Evolutionary conservation across 2,888 invertebrate genomes (phyloP).

Genomic region (Axea sp.): DNA sequence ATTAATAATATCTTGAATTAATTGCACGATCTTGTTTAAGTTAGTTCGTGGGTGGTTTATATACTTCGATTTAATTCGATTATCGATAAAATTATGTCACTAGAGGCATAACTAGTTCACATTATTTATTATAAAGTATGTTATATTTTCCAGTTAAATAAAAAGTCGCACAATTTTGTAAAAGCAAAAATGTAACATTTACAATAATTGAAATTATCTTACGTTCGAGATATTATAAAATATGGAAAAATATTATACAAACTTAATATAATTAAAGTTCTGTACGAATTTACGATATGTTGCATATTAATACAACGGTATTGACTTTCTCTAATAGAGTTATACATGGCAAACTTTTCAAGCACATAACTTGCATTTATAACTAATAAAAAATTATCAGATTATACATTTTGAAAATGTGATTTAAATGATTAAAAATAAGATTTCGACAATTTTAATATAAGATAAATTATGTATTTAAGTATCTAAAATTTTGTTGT

Average conservation of each 20-base stretch:
- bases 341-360: constrained; percentile 23
- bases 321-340: constrained; percentile 26
- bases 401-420: too few relatives aligned
- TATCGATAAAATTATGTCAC: too few relatives aligned
- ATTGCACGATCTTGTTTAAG: neutral
- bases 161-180: constrained; percentile 3
- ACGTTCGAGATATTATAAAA: constrained; percentile 4
- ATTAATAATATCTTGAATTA: neutral
- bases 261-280: constrained; percentile 29
- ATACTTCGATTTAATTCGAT: neutral
- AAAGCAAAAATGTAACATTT: neutral
- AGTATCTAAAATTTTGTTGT: constrained; percentile 10
- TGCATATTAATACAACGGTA: constrained; percentile 35
- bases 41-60: neutral
- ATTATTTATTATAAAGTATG: too few relatives aligned
- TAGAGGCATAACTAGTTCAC: too few relatives aligned
- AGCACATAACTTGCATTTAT: constrained; percentile 13
- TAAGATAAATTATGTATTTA: too few relatives aligned
- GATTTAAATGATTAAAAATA: constrained; percentile 21
- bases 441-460: too few relatives aligned
- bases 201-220: constrained; percentile 2
- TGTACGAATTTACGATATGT: constrained; percentile 16
- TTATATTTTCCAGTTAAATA: too few relatives aligned
- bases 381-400: too few relatives aligned
- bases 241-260: constrained; percentile 12